Conservation (phyloP, 2,797 vertebrate genomes). For the Squalus acanthias region DNA sequence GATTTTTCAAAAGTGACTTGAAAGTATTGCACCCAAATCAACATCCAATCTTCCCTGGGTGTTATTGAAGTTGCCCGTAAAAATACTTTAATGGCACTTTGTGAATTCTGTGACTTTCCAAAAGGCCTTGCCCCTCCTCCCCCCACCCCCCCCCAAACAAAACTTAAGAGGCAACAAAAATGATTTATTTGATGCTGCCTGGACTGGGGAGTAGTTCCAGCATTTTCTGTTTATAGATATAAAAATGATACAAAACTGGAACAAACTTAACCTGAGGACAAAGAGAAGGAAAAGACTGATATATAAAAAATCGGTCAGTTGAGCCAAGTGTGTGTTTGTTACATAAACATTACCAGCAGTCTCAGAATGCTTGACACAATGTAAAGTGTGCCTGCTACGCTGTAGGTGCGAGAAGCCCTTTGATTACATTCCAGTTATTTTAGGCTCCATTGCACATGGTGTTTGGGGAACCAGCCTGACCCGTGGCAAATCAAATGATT, state of each 20-base stretch:
- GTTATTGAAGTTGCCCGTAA: background rate
- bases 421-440: slow-evolving; percentile 7
- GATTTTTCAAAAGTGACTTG: background rate
- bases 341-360: background rate
- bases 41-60: background rate
- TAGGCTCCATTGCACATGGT: background rate
- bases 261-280: background rate
- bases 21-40: background rate
- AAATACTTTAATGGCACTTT: background rate
- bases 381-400: background rate
- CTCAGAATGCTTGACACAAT: background rate
- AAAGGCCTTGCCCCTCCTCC: background rate
- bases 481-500: slow-evolving; percentile 25
- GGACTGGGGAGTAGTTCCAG: background rate
- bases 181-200: background rate
- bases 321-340: background rate
- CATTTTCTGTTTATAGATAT: background rate
- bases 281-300: background rate
- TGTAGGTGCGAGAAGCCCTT: background rate
- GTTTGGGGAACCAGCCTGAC: slow-evolving; percentile 13
- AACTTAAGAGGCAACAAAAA: background rate
- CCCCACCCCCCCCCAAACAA: background rate
- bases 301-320: background rate
- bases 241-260: background rate
- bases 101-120: background rate